Evolutionary conservation across 2,888 invertebrate genomes (phyloP).

Genomic region (Alentia gelatinosa): DNA sequence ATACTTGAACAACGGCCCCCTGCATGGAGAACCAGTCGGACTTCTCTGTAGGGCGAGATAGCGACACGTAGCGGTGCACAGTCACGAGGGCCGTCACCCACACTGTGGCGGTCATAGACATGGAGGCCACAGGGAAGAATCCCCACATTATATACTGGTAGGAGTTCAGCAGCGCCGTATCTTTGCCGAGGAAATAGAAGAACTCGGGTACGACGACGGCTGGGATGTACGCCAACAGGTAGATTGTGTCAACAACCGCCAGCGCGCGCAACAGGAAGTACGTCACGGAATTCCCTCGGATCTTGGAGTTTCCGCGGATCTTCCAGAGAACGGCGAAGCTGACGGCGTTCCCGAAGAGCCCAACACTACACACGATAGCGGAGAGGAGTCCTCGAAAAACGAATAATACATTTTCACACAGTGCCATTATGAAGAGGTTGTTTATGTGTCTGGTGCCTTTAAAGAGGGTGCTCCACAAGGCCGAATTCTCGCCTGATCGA

Average conservation of each 20-base stretch:
- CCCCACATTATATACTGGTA: slow-evolving; percentile 33
- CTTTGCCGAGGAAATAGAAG: not conserved
- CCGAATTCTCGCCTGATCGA: too few relatives aligned
- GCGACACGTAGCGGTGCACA: slow-evolving; percentile 27
- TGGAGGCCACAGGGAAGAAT: slow-evolving; percentile 33
- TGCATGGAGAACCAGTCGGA: not conserved
- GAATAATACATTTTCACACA: not conserved
- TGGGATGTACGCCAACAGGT: not conserved
- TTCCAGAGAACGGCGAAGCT: not conserved
- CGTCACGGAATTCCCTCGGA: slow-evolving; percentile 19
- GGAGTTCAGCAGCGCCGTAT: not conserved
- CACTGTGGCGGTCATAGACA: slow-evolving; percentile 39
- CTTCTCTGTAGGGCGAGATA: not conserved
- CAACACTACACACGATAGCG: slow-evolving; percentile 8
- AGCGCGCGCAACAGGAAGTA: slow-evolving; percentile 35
- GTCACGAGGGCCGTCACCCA: slow-evolving; percentile 51
- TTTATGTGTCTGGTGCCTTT: too few relatives aligned
- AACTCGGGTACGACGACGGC: slow-evolving; percentile 13
- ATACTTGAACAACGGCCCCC: not conserved
- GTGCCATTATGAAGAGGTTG: not conserved
- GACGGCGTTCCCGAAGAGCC: slow-evolving; percentile 16
- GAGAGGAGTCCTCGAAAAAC: slow-evolving; percentile 7
- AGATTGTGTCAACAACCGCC: slow-evolving; percentile 38
- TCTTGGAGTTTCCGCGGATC: not conserved
- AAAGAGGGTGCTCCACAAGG: too few relatives aligned